phyloP scores from a whole-genome alignment of 1,140 invertebrate species.

The Zaprionus lachaisei region DNA sequence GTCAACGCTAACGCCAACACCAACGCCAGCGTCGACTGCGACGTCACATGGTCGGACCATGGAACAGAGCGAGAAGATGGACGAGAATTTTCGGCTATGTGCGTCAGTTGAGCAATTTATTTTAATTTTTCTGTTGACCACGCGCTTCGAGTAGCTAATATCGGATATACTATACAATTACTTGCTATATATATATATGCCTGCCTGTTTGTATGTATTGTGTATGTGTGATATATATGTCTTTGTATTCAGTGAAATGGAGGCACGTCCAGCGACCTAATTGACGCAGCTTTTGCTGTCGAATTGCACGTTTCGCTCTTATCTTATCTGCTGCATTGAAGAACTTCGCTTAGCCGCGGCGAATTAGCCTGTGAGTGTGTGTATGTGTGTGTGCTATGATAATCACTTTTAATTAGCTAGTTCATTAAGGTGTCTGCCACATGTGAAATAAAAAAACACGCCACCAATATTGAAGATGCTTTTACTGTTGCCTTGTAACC shows the following conservation, averaged over 20 bases:
- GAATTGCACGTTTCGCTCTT: slow-evolving; percentile 54
- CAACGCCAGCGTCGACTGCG: slow-evolving; percentile 15
- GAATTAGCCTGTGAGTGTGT: neutral
- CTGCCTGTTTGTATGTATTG: neutral
- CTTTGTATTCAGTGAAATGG: slow-evolving; percentile 40
- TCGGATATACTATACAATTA: too few relatives aligned
- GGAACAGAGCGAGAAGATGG: slow-evolving; percentile 33
- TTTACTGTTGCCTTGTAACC: slow-evolving; percentile 42
- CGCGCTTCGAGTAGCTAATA: slow-evolving; percentile 16
- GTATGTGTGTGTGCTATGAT: slow-evolving; percentile 15
- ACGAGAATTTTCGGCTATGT: slow-evolving; percentile 39
- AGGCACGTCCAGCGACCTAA: slow-evolving; percentile 69
- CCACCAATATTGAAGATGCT: slow-evolving; percentile 17
- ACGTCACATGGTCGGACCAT: slow-evolving; percentile 36
- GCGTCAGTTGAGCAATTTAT: slow-evolving; percentile 58
- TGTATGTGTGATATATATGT: too few relatives aligned
- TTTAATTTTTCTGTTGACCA: slow-evolving; percentile 75
- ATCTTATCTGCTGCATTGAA: slow-evolving; percentile 54
- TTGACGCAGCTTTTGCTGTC: slow-evolving; percentile 45
- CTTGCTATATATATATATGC: too few relatives aligned
- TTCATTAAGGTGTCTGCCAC: slow-evolving; percentile 47
- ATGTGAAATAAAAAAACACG: slow-evolving; percentile 13
- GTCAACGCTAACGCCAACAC: neutral
- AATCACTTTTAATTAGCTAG: slow-evolving; percentile 42
- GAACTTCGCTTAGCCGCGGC: slow-evolving; percentile 35